Percentiles rank a stretch among this genome's conserved stretches.
Evolutionary conservation across 1,140 invertebrate species (phyloP).

Genomic region (Lepidurus packardi): DNA sequence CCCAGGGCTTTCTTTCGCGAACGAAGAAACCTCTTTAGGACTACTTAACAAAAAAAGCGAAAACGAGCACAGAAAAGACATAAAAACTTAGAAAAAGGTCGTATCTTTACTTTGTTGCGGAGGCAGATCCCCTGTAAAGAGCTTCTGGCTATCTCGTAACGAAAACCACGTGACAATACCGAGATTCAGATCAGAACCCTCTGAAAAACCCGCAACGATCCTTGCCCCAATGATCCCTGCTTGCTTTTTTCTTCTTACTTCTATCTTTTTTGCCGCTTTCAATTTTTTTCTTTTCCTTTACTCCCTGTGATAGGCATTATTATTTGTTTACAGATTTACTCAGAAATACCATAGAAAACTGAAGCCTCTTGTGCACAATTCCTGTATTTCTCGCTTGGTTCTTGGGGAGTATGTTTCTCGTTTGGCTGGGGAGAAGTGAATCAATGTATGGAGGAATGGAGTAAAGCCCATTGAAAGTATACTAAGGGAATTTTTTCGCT

Average conservation of each 20-base stretch:
- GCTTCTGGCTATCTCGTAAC: neutral
- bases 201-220: neutral
- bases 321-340: too few species aligned
- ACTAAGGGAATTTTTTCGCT: neutral
- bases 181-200: neutral
- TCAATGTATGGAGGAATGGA: neutral
- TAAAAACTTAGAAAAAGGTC: neutral
- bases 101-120: neutral
- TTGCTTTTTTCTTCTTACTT: conserved; percentile 1
- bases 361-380: neutral
- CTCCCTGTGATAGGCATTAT: too few species aligned
- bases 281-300: neutral
- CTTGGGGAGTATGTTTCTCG: too few species aligned
- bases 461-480: neutral
- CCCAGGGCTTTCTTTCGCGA: too few species aligned
- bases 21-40: too few species aligned
- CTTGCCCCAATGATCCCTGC: neutral
- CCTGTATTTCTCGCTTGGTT: neutral
- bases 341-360: too few species aligned
- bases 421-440: neutral
- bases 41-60: neutral
- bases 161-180: neutral
- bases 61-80: neutral
- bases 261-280: neutral
- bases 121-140: neutral